These are phyloP conservation scores for Platanista minor DNA, from an alignment of 2,113 vertebrate species.

Conservation along the genomic window DNA sequence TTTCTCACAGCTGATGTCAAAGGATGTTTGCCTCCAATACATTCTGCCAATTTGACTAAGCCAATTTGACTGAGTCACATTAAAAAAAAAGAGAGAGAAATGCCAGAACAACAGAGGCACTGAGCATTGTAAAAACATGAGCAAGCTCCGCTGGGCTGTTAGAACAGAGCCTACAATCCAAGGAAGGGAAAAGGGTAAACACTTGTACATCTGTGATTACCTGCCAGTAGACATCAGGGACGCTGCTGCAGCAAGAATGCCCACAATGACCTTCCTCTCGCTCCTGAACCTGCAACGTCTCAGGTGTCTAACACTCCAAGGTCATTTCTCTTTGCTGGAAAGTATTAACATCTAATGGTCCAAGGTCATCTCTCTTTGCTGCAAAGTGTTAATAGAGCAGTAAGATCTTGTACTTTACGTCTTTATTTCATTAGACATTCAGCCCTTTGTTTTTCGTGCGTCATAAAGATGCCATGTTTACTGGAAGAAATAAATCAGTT, in stretches of 20 bases:
- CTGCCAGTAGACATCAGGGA: not conserved
- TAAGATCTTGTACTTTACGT: not conserved
- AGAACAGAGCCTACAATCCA: not conserved
- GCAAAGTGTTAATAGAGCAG: not conserved
- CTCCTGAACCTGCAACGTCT: not conserved
- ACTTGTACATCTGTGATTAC: not conserved
- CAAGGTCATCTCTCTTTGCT: not conserved
- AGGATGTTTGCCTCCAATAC: not conserved
- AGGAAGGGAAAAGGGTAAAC: not conserved
- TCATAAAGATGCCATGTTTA: not conserved
- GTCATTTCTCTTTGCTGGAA: not conserved
- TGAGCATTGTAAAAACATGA: not conserved
- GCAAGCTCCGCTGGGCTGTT: not conserved
- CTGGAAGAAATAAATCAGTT: not conserved
- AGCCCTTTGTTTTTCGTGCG: not conserved
- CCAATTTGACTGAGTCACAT: not conserved
- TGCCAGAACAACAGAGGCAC: not conserved
- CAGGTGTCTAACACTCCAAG: not conserved
- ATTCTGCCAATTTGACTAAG: not conserved
- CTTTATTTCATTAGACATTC: not conserved
- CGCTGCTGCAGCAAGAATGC: not conserved
- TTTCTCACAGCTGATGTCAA: not conserved
- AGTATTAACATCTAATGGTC: not conserved
- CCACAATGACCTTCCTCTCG: not conserved
- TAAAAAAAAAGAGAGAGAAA: not conserved